A percentile compares a stretch with the other conserved stretches of the same genome.
These are phyloP conservation scores for Trogon surrucura DNA, from an alignment of 2,113 vertebrate species.

Conservation along the genomic window DNA sequence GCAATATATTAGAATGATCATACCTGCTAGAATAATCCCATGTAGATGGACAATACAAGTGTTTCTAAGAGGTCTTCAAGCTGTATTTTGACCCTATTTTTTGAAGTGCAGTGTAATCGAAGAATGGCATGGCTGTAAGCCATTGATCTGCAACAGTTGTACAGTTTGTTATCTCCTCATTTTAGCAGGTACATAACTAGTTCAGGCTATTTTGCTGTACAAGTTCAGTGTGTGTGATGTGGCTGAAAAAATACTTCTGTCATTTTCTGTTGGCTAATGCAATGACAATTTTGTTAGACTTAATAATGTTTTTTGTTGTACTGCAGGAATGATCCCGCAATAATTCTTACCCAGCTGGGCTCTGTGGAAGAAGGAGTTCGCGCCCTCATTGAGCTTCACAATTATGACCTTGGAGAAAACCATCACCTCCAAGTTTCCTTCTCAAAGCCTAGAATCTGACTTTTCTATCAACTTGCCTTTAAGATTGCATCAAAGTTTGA, in stretches of 20 bases:
- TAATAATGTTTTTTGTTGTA: neutral
- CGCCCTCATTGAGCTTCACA: conserved; percentile 86
- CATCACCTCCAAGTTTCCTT: conserved; percentile 87
- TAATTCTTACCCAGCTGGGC: conserved; percentile 86
- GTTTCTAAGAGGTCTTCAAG: neutral
- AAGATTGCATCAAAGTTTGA: conserved; percentile 56
- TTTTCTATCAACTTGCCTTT: conserved; percentile 53
- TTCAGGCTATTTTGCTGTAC: neutral
- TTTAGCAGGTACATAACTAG: neutral
- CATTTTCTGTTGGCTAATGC: neutral
- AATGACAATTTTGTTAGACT: neutral
- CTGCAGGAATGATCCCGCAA: conserved; percentile 83
- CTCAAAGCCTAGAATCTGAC: conserved; percentile 82
- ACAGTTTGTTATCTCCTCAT: neutral
- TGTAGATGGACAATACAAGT: neutral
- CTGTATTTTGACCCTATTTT: neutral
- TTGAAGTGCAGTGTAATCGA: neutral
- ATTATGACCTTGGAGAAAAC: conserved; percentile 85
- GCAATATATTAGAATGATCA: neutral
- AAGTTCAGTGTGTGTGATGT: neutral
- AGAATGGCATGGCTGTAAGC: neutral
- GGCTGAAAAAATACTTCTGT: neutral
- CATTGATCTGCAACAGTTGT: neutral
- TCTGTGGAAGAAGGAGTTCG: conserved; percentile 88
- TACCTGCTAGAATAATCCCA: neutral